Evolutionary conservation across 2,888 invertebrate genomes (phyloP).

Genomic region (Tipula unca): DNA sequence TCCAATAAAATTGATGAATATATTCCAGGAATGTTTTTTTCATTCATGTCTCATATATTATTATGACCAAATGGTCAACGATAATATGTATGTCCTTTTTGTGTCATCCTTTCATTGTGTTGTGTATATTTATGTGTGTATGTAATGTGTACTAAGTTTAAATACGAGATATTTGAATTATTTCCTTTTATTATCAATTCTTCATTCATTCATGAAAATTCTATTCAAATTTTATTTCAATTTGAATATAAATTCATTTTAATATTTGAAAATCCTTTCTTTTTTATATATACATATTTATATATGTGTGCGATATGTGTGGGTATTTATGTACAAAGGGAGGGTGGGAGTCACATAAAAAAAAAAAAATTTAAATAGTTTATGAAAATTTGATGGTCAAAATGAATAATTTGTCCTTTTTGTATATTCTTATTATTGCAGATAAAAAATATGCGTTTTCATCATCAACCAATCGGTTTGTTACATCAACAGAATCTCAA

Average conservation of each 20-base stretch:
- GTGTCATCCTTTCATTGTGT: not conserved
- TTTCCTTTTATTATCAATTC: not conserved
- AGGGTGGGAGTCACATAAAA: not conserved
- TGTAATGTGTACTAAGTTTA: not conserved
- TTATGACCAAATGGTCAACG: not conserved
- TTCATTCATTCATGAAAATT: not conserved
- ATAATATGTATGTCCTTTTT: not conserved
- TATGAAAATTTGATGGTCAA: not conserved
- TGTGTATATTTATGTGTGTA: not conserved
- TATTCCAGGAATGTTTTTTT: not conserved
- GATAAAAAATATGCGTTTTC: constrained; percentile 26
- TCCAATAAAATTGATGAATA: not conserved
- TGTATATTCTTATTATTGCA: constrained; percentile 23
- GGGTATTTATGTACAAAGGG: not conserved
- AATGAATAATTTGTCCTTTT: not conserved
- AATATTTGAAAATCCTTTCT: not conserved
- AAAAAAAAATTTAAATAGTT: not conserved
- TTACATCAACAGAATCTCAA: constrained; percentile 9
- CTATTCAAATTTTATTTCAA: constrained; percentile 14
- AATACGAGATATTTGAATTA: not conserved
- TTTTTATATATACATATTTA: not conserved
- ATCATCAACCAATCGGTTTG: constrained; percentile 25
- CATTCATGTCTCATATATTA: not conserved
- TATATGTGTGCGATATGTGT: not conserved
- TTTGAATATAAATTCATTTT: not conserved